These are phyloP conservation scores for Podiceps cristatus DNA, from an alignment of 2,113 vertebrate genomes.

Conservation along the genomic window DNA sequence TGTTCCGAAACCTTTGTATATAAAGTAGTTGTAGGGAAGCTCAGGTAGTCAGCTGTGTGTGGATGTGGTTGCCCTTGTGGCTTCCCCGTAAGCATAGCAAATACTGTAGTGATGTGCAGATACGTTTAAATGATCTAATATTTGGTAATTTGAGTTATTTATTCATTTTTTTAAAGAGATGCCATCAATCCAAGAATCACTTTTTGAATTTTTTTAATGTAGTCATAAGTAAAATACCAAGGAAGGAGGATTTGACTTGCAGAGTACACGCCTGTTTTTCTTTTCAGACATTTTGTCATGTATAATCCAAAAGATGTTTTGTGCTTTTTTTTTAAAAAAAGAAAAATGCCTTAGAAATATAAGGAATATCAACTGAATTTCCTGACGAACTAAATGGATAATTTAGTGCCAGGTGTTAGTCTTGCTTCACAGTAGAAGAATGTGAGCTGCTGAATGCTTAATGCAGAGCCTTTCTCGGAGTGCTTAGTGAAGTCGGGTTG, in stretches of 20 bases:
- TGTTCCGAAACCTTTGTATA: not conserved
- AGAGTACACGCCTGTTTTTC: not conserved
- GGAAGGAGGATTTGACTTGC: not conserved
- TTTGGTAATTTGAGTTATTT: not conserved
- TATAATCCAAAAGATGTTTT: not conserved
- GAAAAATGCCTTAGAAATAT: not conserved
- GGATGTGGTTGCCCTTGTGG: not conserved
- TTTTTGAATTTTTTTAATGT: not conserved
- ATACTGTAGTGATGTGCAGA: not conserved
- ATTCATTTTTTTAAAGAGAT: not conserved
- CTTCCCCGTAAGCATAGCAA: not conserved
- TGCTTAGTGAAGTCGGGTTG: not conserved
- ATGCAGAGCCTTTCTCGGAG: not conserved
- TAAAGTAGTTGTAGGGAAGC: not conserved
- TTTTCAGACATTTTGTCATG: not conserved
- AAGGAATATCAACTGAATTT: not conserved
- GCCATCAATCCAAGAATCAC: not conserved
- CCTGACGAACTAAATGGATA: not conserved
- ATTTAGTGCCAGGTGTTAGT: not conserved
- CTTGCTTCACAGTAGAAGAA: not conserved
- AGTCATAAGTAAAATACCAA: not conserved
- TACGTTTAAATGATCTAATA: not conserved
- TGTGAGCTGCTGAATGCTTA: not conserved
- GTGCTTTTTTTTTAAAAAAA: not conserved
- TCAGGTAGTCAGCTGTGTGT: not conserved